Evolutionary conservation across 1,140 invertebrate species (phyloP).

Genomic region (Harlomillsia oculata): DNA sequence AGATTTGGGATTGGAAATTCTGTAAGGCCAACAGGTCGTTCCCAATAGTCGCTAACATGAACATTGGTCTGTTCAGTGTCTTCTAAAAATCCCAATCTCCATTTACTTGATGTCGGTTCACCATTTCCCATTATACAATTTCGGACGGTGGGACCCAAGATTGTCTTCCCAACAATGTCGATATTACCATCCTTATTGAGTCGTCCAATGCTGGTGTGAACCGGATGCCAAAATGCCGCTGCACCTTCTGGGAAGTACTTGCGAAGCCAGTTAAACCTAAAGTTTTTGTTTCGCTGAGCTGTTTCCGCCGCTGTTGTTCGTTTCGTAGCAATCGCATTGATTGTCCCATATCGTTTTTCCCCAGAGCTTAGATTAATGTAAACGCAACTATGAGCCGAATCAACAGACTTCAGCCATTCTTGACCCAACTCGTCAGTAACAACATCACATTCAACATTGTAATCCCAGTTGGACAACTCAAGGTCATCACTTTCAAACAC

Average conservation of each 20-base stretch:
- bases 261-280: neutral
- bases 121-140: neutral
- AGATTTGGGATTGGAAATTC: neutral
- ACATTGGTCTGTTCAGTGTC: neutral
- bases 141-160: neutral
- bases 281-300: too few species aligned
- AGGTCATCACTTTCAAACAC: too few species aligned
- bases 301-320: too few species aligned
- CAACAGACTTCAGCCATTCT: too few species aligned
- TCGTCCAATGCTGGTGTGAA: neutral
- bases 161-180: neutral
- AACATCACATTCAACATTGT: too few species aligned
- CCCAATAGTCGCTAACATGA: neutral
- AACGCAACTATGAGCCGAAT: too few species aligned
- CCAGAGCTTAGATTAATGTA: too few species aligned
- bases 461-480: too few species aligned
- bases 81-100: neutral
- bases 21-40: neutral
- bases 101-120: neutral
- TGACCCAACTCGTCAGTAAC: too few species aligned
- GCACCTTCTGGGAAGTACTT: constrained; percentile 1
- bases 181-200: neutral
- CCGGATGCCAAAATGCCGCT: neutral
- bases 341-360: too few species aligned
- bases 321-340: too few species aligned